phyloP scores from a whole-genome alignment of 2,113 vertebrate species.

The Crotalus viridis region DNA sequence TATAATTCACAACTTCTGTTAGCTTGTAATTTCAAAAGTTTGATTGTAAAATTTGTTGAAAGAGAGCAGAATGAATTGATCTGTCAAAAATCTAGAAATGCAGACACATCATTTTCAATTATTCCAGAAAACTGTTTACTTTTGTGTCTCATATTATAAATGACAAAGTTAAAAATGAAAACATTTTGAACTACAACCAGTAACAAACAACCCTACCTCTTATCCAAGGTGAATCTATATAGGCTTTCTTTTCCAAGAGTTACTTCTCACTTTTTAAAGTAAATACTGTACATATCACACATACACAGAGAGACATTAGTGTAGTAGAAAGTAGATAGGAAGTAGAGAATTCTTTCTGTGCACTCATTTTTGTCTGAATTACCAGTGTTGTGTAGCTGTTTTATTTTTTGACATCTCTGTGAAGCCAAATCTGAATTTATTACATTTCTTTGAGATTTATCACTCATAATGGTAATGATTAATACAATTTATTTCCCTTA shows the following conservation, averaged over 20 bases:
- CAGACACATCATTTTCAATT: constrained; percentile 43
- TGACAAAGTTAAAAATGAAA: constrained; percentile 30
- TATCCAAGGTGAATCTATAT: constrained; percentile 20
- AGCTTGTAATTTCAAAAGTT: constrained; percentile 49
- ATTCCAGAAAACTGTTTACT: constrained; percentile 54
- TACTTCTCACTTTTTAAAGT: neutral
- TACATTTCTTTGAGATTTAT: neutral
- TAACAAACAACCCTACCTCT: constrained; percentile 14
- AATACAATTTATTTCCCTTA: neutral
- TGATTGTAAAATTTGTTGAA: constrained; percentile 65
- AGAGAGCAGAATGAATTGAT: constrained; percentile 53
- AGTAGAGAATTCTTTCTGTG: neutral
- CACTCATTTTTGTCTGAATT: neutral
- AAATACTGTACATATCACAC: neutral
- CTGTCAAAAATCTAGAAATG: constrained; percentile 60
- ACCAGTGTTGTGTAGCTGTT: neutral
- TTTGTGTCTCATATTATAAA: constrained; percentile 47
- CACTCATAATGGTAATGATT: neutral
- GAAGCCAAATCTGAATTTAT: neutral
- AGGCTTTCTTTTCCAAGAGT: neutral
- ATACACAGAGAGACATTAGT: too few species aligned
- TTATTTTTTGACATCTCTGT: too few species aligned
- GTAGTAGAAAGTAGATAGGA: too few species aligned
- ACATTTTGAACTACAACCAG: constrained; percentile 24
- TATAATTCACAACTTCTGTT: constrained; percentile 66